These are phyloP conservation scores for Coregonus ussuriensis DNA, from an alignment of 2,797 vertebrate genomes.

Conservation along the genomic window DNA sequence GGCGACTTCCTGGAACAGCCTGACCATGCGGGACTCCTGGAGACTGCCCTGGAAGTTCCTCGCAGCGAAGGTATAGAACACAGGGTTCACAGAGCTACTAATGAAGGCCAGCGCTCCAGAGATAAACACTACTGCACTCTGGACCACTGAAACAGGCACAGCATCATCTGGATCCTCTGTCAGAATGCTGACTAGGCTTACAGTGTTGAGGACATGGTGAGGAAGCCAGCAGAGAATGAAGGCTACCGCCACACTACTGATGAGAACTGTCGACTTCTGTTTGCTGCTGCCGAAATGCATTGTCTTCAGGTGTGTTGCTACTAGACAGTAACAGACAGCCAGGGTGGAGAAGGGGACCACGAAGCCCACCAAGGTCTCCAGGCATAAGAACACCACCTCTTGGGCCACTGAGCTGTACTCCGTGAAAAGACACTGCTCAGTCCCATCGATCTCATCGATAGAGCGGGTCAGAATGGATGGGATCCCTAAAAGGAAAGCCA, in stretches of 20 bases:
- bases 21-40: conserved; percentile 60
- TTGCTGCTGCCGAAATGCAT: conserved; percentile 69
- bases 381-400: conserved; percentile 72
- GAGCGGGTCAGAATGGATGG: conserved; percentile 79
- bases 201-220: conserved; percentile 80
- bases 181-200: conserved; percentile 70
- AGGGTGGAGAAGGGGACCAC: conserved; percentile 80
- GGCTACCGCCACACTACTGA: conserved; percentile 76
- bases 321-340: conserved; percentile 80
- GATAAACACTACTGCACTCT: conserved; percentile 63
- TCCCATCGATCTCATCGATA: conserved; percentile 8
- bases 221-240: conserved; percentile 87
- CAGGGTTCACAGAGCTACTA: conserved; percentile 84
- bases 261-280: conserved; percentile 78
- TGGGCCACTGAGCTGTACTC: conserved; percentile 67
- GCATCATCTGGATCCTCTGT: conserved; percentile 30
- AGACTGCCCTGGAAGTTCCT: conserved; percentile 68
- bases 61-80: conserved; percentile 68
- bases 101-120: conserved; percentile 83
- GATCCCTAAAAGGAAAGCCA: conserved; percentile 77
- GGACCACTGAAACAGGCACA: too few relatives aligned
- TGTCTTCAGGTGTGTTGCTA: too few relatives aligned
- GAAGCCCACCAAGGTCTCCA: conserved; percentile 85
- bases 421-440: conserved; percentile 69
- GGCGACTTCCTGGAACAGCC: conserved; percentile 75